A percentile compares a stretch with the other conserved stretches of the same genome.
Conservation (phyloP, 2,888 invertebrate genomes). For the Yponomeuta evonymella region DNA sequence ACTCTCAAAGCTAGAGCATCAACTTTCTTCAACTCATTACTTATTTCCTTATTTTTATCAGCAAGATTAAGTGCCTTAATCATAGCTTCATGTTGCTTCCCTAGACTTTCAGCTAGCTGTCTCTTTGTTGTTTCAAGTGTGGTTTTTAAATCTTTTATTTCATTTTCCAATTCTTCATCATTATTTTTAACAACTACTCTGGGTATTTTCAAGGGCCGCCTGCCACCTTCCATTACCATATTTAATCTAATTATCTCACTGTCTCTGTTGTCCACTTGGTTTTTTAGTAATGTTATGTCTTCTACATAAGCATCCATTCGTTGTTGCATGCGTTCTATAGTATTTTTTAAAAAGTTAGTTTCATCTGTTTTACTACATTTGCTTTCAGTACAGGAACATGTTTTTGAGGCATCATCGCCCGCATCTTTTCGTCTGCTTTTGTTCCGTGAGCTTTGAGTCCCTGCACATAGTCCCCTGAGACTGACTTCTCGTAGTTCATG, state of each 20-base stretch:
- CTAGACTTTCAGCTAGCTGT: conserved; percentile 72
- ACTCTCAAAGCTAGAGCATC: conserved; percentile 84
- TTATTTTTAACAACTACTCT: neutral
- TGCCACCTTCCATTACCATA: conserved; percentile 82
- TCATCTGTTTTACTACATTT: conserved; percentile 48
- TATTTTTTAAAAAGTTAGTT: conserved; percentile 37
- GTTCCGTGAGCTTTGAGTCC: conserved; percentile 61
- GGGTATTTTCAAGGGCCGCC: conserved; percentile 73
- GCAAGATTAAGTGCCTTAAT: conserved; percentile 82
- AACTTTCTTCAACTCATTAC: conserved; percentile 83
- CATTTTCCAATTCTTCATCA: conserved; percentile 78
- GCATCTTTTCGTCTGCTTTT: conserved; percentile 55
- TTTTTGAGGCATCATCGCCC: conserved; percentile 34
- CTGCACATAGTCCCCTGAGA: conserved; percentile 63
- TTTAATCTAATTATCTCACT: conserved; percentile 83
- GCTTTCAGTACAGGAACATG: conserved; percentile 47
- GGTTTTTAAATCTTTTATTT: conserved; percentile 77
- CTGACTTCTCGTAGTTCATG: conserved; percentile 62
- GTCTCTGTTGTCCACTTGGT: conserved; percentile 74
- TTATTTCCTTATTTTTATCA: conserved; percentile 82
- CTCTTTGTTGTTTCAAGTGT: conserved; percentile 69
- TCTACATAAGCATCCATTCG: conserved; percentile 41
- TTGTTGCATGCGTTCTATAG: neutral
- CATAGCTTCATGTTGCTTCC: conserved; percentile 89
- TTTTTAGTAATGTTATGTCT: conserved; percentile 55